These are phyloP conservation scores for human DNA, from an alignment of 2,113 vertebrate genomes.

Conservation along the genomic window GRCh38 chr11:117042501-117043000, in stretches of 20 bases:
- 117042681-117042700: slow-evolving; percentile 21
- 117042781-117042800: slow-evolving; percentile 45
- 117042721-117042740: slow-evolving; percentile 29
- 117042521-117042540: neutral
- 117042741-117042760: slow-evolving; percentile 47
- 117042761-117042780: neutral
- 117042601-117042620: neutral
- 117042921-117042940: slow-evolving; percentile 51
- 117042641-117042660: neutral
- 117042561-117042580: neutral
- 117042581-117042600: neutral
- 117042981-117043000: slow-evolving; percentile 53
- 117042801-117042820: slow-evolving; percentile 46
- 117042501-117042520: neutral
- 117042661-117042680: neutral
- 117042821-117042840: slow-evolving; percentile 62
- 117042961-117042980: slow-evolving; percentile 69
- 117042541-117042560: slow-evolving; percentile 22
- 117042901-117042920: slow-evolving; percentile 62
- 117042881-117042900: slow-evolving; percentile 70
- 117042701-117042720: neutral
- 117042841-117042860: slow-evolving; percentile 56
- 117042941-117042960: slow-evolving; percentile 62
- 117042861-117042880: slow-evolving; percentile 64
- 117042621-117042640: neutral